Conservation (phyloP, 2,113 vertebrate genomes). For the Thalassarche chlororhynchos region DNA sequence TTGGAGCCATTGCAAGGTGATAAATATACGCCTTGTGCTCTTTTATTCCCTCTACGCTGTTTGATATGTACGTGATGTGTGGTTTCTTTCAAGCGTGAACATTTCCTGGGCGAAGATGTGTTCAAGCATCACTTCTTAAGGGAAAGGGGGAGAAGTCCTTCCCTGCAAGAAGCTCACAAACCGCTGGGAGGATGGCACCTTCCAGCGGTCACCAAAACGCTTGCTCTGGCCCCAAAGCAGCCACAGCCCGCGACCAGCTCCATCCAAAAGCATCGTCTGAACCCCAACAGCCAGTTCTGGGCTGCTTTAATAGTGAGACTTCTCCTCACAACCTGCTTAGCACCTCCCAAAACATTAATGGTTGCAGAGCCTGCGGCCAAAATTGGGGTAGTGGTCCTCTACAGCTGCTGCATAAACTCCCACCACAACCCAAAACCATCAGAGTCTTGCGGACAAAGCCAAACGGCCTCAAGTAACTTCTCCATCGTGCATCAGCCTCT, state of each 20-base stretch:
- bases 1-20: neutral
- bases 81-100: neutral
- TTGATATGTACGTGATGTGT: fast-evolving
- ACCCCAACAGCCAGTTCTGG: neutral
- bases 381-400: neutral
- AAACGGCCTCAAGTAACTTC: neutral
- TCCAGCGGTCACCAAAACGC: neutral
- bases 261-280: neutral
- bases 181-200: neutral
- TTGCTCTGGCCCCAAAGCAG: neutral
- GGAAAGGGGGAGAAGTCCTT: neutral
- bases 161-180: neutral
- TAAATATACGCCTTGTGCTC: neutral
- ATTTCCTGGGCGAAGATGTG: fast-evolving
- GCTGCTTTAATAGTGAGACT: fast-evolving
- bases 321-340: neutral
- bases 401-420: neutral
- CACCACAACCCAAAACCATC: neutral
- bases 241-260: fast-evolving
- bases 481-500: neutral
- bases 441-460: neutral
- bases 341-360: neutral
- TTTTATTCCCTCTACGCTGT: neutral
- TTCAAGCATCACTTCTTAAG: neutral
- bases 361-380: neutral